phyloP scores from a whole-genome alignment of 2,113 vertebrate species.

The Ia io region DNA sequence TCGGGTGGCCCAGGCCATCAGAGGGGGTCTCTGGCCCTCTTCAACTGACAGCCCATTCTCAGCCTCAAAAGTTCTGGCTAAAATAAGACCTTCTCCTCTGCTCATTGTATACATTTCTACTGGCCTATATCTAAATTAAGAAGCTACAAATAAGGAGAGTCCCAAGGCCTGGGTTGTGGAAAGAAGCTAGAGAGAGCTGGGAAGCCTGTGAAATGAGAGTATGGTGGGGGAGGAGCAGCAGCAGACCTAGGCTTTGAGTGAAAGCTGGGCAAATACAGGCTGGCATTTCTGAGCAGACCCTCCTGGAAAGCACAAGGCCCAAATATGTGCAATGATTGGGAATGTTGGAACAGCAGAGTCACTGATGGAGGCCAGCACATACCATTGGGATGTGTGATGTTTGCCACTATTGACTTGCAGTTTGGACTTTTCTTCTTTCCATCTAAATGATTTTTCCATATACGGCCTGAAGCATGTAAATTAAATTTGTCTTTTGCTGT shows the following conservation, averaged over 20 bases:
- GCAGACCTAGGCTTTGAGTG: background rate
- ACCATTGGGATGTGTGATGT: slow-evolving; percentile 47
- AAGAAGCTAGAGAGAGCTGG: background rate
- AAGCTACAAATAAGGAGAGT: slow-evolving; percentile 67
- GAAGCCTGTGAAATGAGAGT: background rate
- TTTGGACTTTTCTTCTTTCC: slow-evolving; percentile 24
- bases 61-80: slow-evolving; percentile 47
- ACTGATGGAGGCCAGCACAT: slow-evolving; percentile 20
- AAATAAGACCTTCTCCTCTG: slow-evolving; percentile 44
- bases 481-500: slow-evolving; percentile 66
- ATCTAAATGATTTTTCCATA: slow-evolving; percentile 72
- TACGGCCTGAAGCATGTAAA: slow-evolving; percentile 55
- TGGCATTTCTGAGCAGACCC: slow-evolving; percentile 32
- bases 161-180: background rate
- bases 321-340: slow-evolving; percentile 33
- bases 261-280: background rate
- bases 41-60: slow-evolving; percentile 57
- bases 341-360: background rate
- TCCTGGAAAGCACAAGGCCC: slow-evolving; percentile 18
- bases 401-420: slow-evolving; percentile 49
- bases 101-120: slow-evolving; percentile 62
- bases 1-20: slow-evolving; percentile 58
- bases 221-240: background rate
- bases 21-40: slow-evolving; percentile 39
- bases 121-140: slow-evolving; percentile 59